Evolutionary conservation across 2,113 vertebrate species (phyloP).

Genomic region (Oplegnathus fasciatus): DNA sequence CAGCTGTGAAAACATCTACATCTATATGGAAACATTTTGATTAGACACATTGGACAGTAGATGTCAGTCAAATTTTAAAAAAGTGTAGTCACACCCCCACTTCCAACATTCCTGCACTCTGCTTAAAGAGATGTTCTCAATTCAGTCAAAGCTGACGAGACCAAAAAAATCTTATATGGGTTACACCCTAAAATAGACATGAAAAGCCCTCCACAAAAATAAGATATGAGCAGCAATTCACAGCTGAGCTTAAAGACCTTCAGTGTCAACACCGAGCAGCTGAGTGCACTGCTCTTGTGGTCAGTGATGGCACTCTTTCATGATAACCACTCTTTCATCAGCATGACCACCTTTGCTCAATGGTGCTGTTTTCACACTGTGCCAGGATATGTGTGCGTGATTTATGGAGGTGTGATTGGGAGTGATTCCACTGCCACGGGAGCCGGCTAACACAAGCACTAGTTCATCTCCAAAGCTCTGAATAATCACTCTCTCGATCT

Average conservation of each 20-base stretch:
- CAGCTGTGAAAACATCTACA: constrained; percentile 1
- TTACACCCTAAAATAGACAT: constrained; percentile 25
- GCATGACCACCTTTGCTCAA: constrained; percentile 48
- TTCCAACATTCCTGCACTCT: neutral
- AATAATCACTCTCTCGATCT: constrained; percentile 78
- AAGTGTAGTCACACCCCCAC: neutral
- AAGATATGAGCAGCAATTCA: constrained; percentile 25
- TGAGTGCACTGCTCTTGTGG: constrained; percentile 8
- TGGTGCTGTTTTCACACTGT: constrained; percentile 51
- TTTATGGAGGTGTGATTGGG: constrained; percentile 80
- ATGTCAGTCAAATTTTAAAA: neutral
- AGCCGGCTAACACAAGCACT: constrained; percentile 75
- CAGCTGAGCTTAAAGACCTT: constrained; percentile 20
- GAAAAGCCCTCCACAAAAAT: constrained; percentile 13
- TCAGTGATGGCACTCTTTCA: constrained; percentile 38
- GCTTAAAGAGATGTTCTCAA: constrained; percentile 20
- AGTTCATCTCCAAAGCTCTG: constrained; percentile 76
- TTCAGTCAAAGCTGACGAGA: constrained; percentile 22
- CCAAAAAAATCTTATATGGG: constrained; percentile 1
- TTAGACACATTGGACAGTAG: neutral
- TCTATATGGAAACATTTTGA: constrained; percentile 9
- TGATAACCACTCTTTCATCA: constrained; percentile 55
- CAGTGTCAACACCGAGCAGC: neutral
- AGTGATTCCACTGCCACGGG: constrained; percentile 71
- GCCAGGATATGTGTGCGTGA: constrained; percentile 58